Evolutionary conservation across 1,140 invertebrate species (phyloP).

Genomic region (Diachasma alloeum): DNA sequence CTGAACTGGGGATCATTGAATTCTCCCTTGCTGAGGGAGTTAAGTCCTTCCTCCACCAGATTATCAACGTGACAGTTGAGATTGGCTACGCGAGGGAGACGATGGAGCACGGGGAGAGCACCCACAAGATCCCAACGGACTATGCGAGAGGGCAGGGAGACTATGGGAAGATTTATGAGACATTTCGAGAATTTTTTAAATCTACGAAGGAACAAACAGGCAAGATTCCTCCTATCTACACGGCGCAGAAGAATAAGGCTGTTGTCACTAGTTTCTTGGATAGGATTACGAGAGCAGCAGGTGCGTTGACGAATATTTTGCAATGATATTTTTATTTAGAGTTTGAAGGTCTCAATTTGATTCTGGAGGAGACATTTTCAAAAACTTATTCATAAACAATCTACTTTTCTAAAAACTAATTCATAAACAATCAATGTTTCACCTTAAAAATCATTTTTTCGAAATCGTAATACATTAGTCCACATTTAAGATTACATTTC

Average conservation of each 20-base stretch:
- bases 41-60: constrained; percentile 61
- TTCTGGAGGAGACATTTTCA: too few relatives aligned
- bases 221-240: constrained; percentile 62
- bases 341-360: too few relatives aligned
- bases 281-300: constrained; percentile 54
- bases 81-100: constrained; percentile 66
- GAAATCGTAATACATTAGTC: too few relatives aligned
- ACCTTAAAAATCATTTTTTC: too few relatives aligned
- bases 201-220: constrained; percentile 30
- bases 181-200: constrained; percentile 57
- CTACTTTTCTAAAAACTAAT: too few relatives aligned
- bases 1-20: constrained; percentile 53
- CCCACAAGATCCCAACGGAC: constrained; percentile 64
- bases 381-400: too few relatives aligned
- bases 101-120: constrained; percentile 56
- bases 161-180: constrained; percentile 44
- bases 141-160: constrained; percentile 41
- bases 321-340: too few relatives aligned
- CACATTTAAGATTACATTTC: too few relatives aligned
- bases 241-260: constrained; percentile 37
- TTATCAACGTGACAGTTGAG: constrained; percentile 63
- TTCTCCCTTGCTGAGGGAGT: constrained; percentile 68
- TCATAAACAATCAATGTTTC: too few relatives aligned
- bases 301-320: too few relatives aligned
- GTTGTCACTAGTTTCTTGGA: constrained; percentile 51